Evolutionary conservation across 2,113 vertebrate species (phyloP).

Genomic region (Epinephelus cyanopodus): DNA sequence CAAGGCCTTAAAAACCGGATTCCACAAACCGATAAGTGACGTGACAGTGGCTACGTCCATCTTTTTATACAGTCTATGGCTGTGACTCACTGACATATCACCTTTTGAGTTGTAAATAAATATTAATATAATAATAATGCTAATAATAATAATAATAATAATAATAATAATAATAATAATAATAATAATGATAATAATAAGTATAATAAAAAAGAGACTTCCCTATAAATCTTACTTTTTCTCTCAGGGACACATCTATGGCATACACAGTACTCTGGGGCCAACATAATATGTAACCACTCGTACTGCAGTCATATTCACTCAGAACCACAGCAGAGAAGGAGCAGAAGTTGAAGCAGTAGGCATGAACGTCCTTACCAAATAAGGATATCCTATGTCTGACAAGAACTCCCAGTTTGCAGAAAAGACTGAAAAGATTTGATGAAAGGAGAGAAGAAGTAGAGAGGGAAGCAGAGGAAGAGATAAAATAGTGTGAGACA

Average conservation of each 20-base stretch:
- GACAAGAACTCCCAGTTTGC: conserved; percentile 99
- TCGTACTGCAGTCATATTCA: background rate
- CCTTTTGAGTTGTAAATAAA: background rate
- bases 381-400: conserved; percentile 99
- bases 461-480: conserved; percentile 43
- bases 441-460: conserved; percentile 78
- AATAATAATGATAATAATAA: background rate
- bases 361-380: conserved; percentile 90
- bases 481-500: conserved; percentile 56
- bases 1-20: too few relatives aligned
- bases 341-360: background rate
- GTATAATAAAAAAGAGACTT: background rate
- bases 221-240: background rate
- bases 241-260: background rate
- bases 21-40: too few relatives aligned
- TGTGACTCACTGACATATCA: background rate
- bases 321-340: conserved; percentile 1
- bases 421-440: conserved; percentile 96
- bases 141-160: too few relatives aligned
- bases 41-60: too few relatives aligned
- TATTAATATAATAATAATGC: background rate
- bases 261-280: background rate
- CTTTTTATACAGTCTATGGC: too few relatives aligned
- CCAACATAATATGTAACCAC: background rate
- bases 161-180: too few relatives aligned